Conservation (phyloP, 1,140 invertebrate species). For the Gryon sp. region DNA sequence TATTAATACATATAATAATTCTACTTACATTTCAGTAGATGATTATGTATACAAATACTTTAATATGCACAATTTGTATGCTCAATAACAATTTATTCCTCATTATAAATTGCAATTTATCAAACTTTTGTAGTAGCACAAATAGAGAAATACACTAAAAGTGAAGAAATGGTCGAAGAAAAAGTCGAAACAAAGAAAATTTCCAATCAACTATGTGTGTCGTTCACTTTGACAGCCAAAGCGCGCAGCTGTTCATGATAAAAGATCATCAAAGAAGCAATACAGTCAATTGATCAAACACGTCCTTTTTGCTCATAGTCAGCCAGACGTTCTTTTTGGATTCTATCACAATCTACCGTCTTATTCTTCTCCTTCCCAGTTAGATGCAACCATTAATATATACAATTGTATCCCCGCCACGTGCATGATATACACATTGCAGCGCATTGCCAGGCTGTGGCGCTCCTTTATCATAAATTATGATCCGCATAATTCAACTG, state of each 20-base stretch:
- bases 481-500: conserved; percentile 59
- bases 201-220: no score
- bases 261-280: conserved; percentile 31
- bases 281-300: conserved; percentile 29
- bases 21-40: no score
- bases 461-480: conserved; percentile 71
- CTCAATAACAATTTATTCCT: no score
- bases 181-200: neutral
- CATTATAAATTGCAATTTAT: no score
- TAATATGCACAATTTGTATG: no score
- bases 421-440: conserved; percentile 54
- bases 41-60: no score
- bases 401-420: conserved; percentile 60
- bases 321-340: conserved; percentile 17
- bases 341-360: neutral
- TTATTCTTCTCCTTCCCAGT: conserved; percentile 6
- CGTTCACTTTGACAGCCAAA: neutral
- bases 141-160: no score
- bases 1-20: no score
- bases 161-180: neutral
- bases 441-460: conserved; percentile 41
- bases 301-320: conserved; percentile 21
- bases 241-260: conserved; percentile 33
- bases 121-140: no score
- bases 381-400: conserved; percentile 67